Conservation (phyloP, 1,140 invertebrate species). For the Nephotettix cincticeps region DNA sequence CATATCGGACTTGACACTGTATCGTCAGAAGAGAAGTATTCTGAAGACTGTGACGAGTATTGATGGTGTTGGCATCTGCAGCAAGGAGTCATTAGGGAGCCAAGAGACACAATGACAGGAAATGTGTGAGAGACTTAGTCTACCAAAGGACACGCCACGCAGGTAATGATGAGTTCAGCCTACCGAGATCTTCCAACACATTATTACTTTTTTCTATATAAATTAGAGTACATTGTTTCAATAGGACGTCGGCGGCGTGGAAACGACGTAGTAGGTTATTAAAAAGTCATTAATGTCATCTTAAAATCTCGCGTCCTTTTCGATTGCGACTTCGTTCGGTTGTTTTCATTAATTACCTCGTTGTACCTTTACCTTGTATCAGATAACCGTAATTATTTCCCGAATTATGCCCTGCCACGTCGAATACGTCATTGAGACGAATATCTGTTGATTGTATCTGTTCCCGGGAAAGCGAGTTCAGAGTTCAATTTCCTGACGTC, state of each 20-base stretch:
- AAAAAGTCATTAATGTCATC: constrained; percentile 22
- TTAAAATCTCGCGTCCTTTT: constrained; percentile 7
- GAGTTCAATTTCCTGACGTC: constrained; percentile 6
- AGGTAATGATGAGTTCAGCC: constrained; percentile 3
- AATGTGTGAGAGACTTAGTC: background rate
- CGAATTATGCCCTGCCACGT: constrained; percentile 9
- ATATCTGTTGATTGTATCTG: constrained; percentile 10
- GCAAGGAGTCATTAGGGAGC: too few relatives aligned
- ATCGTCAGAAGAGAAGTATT: too few relatives aligned
- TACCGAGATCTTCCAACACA: background rate
- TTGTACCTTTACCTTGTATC: background rate
- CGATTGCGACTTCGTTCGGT: background rate
- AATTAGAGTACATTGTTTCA: constrained; percentile 21
- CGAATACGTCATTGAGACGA: background rate
- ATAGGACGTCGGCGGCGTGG: background rate
- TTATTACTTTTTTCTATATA: constrained; percentile 19
- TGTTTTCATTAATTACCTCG: constrained; percentile 2
- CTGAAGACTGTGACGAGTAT: too few relatives aligned
- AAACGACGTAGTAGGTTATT: background rate
- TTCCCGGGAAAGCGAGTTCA: constrained; percentile 1
- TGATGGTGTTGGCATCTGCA: too few relatives aligned
- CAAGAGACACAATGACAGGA: constrained; percentile 3
- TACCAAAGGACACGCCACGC: background rate
- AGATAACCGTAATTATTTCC: constrained; percentile 20
- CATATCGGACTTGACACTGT: too few relatives aligned